Percentiles rank a stretch among this genome's conserved stretches.
Evolutionary conservation across 2,797 vertebrate genomes (phyloP).

Genomic region (Hyperoplus lanceolatus): DNA sequence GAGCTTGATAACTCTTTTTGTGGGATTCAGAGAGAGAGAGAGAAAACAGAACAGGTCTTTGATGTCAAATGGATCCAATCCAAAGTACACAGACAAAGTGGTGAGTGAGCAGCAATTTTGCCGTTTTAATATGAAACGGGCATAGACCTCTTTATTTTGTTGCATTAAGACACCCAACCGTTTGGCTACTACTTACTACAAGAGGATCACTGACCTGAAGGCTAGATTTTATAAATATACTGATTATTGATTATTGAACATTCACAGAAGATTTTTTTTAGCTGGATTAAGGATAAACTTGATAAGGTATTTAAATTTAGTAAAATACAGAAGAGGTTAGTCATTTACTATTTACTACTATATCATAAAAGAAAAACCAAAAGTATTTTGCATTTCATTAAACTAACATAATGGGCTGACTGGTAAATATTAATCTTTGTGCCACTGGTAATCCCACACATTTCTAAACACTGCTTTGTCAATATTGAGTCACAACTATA

Average conservation of each 20-base stretch:
- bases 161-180: background rate
- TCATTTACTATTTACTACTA: no score
- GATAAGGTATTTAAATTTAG: background rate
- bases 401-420: background rate
- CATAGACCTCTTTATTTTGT: background rate
- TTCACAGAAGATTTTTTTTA: background rate
- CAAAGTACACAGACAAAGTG: background rate
- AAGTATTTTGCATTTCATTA: background rate
- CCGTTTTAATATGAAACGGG: background rate
- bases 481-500: background rate
- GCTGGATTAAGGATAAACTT: background rate
- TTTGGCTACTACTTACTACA: background rate
- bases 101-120: no score
- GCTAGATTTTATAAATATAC: background rate
- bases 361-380: background rate
- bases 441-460: background rate
- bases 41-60: background rate
- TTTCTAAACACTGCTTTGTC: background rate
- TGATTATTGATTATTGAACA: slow-evolving; percentile 1
- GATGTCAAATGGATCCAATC: background rate
- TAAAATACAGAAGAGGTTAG: no score
- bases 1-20: background rate
- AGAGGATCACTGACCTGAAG: background rate
- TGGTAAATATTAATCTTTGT: background rate
- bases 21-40: background rate